A percentile compares a stretch with the other conserved stretches of the same genome.
These are phyloP conservation scores for Phalloptychus januarius DNA, from an alignment of 2,797 vertebrate genomes.

Conservation along the genomic window DNA sequence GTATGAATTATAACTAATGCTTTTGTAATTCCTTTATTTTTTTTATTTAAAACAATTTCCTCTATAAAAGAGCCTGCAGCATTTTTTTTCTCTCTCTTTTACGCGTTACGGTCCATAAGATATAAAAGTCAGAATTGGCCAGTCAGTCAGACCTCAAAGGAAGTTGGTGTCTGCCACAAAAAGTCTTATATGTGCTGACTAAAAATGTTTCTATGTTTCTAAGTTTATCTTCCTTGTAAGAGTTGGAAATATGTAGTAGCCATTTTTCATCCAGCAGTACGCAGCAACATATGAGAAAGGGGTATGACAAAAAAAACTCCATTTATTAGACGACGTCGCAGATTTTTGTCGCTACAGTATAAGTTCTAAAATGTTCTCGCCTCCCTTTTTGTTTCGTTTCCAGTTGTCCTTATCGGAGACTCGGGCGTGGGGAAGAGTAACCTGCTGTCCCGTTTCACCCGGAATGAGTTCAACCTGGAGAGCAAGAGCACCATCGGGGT, in stretches of 20 bases:
- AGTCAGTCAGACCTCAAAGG: neutral
- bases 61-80: neutral
- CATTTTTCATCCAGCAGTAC: neutral
- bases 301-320: neutral
- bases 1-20: too few relatives aligned
- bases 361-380: neutral
- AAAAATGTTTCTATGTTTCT: neutral
- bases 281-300: neutral
- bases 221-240: neutral
- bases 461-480: slow-evolving; percentile 97
- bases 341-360: neutral
- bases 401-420: slow-evolving; percentile 95
- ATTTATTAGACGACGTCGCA: neutral
- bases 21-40: neutral
- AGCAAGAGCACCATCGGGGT: slow-evolving; percentile 98
- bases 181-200: neutral
- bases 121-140: neutral
- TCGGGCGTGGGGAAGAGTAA: slow-evolving; percentile 98
- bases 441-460: slow-evolving; percentile 94
- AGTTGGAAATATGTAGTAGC: neutral
- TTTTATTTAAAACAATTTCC: neutral
- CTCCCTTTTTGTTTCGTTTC: slow-evolving; percentile 15
- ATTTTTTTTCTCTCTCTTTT: neutral
- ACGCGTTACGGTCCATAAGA: neutral
- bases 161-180: neutral